Evolutionary conservation across 2,797 vertebrate genomes (phyloP), one percentile per base, ranked within the genome.

Genomic region (Acanthis flammea): DNA sequence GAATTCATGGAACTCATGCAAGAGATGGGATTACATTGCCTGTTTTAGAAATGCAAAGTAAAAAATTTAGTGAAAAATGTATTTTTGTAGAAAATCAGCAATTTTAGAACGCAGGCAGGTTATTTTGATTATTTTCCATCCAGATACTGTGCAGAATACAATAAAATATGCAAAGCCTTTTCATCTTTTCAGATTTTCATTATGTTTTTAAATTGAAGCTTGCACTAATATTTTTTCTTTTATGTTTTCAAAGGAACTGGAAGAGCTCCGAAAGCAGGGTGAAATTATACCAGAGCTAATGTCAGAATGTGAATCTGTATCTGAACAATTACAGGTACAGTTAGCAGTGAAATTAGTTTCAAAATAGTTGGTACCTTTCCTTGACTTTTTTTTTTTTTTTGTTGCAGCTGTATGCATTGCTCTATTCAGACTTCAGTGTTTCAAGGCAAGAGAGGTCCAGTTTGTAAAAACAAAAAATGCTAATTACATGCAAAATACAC

Each of bases 241-340:
- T 12, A 63, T 92, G 48, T 94, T 87, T 96, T 83, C 91, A 84
- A 96, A 99, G 99, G 99, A 99, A 96, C 95, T 99, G 97, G 99
- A 99, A 95, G 99, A 99, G 91, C 98, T 99, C 94, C 98, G 99
- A 94, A 99, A 99, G 96, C 99, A 99, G 94, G 99, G 99, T 42
- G 99, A 99, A 98, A 98, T 99, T 94, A 99, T 99, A 97, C 99
- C 99, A 73, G 98, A 99, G 96, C 98, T 99, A 65, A 98, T 99
- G 99, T 98, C 98, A 2, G 99, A 99, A 97, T 99, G 99, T 70
- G 99, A 99, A 94, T 97, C 95, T 86, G 97, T 99, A 96, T 98
- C 98, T 33, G 79, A 98, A 81, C 99, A 99, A 97, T 95, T 99
- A 79, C 98, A 99, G 99, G 99, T 99, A 98, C 18, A 90, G 53